Evolutionary conservation across 2,113 vertebrate genomes (phyloP).

Genomic region (Leucopsar rothschildi): DNA sequence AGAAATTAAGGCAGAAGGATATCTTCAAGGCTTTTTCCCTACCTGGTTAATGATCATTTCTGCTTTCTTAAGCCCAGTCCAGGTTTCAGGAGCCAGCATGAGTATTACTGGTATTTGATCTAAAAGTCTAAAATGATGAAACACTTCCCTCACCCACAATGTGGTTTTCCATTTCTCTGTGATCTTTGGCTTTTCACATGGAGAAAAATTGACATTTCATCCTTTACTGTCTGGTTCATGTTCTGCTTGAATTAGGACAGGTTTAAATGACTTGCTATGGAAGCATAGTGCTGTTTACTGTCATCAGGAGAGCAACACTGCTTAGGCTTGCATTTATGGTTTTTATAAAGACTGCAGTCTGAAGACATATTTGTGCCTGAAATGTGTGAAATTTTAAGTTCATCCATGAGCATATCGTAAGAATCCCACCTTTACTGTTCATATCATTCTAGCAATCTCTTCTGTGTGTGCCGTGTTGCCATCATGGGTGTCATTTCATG

Average conservation of each 20-base stretch:
- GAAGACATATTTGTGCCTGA: neutral
- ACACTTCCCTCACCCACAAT: neutral
- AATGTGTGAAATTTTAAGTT: neutral
- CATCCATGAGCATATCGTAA: neutral
- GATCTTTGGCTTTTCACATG: neutral
- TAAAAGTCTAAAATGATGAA: neutral
- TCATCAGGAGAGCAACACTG: neutral
- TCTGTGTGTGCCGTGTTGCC: rapidly evolving
- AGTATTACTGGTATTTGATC: neutral
- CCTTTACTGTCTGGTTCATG: neutral
- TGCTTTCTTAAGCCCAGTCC: neutral
- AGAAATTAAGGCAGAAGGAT: neutral
- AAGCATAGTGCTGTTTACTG: neutral
- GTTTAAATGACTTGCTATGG: neutral
- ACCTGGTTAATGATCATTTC: neutral
- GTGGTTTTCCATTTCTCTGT: neutral
- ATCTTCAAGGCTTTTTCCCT: neutral
- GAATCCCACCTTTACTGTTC: neutral
- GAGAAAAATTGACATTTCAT: neutral
- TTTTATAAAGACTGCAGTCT: neutral
- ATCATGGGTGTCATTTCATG: neutral
- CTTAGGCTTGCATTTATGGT: neutral
- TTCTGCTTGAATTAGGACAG: neutral
- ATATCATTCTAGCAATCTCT: neutral
- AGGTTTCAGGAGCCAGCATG: neutral